Conservation (phyloP, 2,797 vertebrate species). For the Esox masquinongy region DNA sequence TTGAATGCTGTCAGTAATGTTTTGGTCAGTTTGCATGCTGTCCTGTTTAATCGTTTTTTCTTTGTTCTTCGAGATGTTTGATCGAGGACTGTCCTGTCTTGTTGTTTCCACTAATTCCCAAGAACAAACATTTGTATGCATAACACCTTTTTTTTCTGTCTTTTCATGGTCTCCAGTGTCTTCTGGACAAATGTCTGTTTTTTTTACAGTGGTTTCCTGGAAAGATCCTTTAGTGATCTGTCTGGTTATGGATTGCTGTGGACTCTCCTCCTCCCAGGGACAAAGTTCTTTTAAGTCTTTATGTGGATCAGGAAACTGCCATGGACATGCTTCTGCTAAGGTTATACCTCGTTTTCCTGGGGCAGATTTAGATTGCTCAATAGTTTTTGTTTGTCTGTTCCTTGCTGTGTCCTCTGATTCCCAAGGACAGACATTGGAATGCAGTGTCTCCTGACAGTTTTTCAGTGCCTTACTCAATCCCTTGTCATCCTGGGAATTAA, state of each 20-base stretch:
- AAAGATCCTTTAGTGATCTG: constrained; percentile 14
- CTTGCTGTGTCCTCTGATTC: constrained; percentile 19
- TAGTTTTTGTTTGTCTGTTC: constrained; percentile 18
- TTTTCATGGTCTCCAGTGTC: constrained; percentile 35
- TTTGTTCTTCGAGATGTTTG: not conserved
- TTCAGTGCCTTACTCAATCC: constrained; percentile 35
- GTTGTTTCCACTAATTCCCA: constrained; percentile 44
- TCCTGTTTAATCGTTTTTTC: not conserved
- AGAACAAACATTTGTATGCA: constrained; percentile 6
- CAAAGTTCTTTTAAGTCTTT: constrained; percentile 48
- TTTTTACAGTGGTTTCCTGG: constrained; percentile 45
- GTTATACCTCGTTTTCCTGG: constrained; percentile 13
- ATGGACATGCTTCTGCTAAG: constrained; percentile 68
- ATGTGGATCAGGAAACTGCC: constrained; percentile 76
- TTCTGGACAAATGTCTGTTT: constrained; percentile 49
- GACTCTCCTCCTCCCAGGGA: constrained; percentile 48
- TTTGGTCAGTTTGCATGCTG: not conserved
- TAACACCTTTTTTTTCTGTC: constrained; percentile 1
- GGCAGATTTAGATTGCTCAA: not conserved
- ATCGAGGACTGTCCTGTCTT: not conserved
- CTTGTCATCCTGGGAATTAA: constrained; percentile 40
- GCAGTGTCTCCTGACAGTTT: constrained; percentile 12
- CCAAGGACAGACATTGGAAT: constrained; percentile 25
- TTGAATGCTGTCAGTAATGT: not conserved
- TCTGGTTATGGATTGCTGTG: constrained; percentile 21